phyloP scores from a whole-genome alignment of 2,888 invertebrate genomes.

The Dysmachus trigonus region DNA sequence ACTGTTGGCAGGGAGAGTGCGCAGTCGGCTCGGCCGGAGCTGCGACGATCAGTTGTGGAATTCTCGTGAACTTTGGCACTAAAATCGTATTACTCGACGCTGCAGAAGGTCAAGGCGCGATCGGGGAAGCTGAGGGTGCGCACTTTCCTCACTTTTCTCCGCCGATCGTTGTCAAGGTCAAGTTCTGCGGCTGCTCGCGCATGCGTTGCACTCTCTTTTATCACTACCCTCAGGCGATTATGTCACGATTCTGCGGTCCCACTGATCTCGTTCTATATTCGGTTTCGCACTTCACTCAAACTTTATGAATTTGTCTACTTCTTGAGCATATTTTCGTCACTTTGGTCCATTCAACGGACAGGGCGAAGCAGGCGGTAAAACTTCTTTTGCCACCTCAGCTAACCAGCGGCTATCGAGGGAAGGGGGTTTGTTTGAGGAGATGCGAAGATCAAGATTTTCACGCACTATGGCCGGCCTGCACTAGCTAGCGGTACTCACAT shows the following conservation, averaged over 20 bases:
- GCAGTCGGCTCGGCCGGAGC: neutral
- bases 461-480: neutral
- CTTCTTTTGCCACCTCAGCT: constrained; percentile 4
- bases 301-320: neutral
- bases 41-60: neutral
- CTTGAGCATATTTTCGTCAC: neutral
- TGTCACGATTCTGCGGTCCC: neutral
- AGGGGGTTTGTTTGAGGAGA: neutral
- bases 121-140: neutral
- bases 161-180: constrained; percentile 3
- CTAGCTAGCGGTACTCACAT: constrained; percentile 31
- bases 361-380: neutral
- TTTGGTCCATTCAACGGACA: neutral
- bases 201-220: neutral
- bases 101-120: neutral
- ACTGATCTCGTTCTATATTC: neutral
- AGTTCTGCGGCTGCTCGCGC: neutral
- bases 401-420: neutral
- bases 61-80: constrained; percentile 20
- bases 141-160: neutral
- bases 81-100: neutral
- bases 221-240: neutral
- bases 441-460: neutral
- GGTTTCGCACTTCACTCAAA: neutral
- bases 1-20: neutral